phyloP scores from a whole-genome alignment of 2,888 invertebrate genomes.

The Drosophila helvetica region DNA sequence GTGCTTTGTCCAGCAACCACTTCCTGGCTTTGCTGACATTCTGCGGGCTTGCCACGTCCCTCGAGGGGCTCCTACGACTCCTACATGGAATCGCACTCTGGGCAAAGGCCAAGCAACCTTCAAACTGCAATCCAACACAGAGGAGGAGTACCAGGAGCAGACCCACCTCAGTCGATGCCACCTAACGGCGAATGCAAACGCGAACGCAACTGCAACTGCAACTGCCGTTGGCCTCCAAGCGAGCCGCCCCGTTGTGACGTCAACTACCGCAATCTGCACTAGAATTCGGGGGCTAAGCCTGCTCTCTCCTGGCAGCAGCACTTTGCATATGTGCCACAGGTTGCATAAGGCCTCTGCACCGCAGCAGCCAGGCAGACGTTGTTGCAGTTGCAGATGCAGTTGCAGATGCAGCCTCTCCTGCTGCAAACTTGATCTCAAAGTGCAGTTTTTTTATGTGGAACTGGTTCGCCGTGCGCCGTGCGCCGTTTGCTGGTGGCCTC shows the following conservation, averaged over 20 bases:
- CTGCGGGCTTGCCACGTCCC: constrained; percentile 19
- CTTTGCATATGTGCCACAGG: constrained; percentile 25
- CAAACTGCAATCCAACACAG: background rate
- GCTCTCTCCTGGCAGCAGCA: constrained; percentile 13
- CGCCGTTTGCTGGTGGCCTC: background rate
- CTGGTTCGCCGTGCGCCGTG: constrained; percentile 27
- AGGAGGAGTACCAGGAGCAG: background rate
- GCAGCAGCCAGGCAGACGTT: background rate
- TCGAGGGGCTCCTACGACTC: background rate
- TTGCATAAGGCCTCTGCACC: constrained; percentile 42
- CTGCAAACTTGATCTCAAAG: constrained; percentile 22
- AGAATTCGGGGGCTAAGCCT: constrained; percentile 52
- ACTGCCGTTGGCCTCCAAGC: constrained; percentile 58
- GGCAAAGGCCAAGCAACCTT: background rate
- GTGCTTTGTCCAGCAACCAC: constrained; percentile 2
- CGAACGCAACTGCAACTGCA: constrained; percentile 20
- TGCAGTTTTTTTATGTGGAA: constrained; percentile 9
- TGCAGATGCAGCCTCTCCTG: constrained; percentile 5
- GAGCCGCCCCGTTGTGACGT: constrained; percentile 65
- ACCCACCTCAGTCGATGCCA: too few relatives aligned
- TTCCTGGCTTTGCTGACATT: constrained; percentile 38
- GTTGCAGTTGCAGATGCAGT: constrained; percentile 2
- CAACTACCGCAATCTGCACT: constrained; percentile 74
- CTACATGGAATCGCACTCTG: constrained; percentile 20
- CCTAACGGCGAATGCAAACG: background rate